A percentile compares a stretch with the other conserved stretches of the same genome.
Evolutionary conservation across 2,113 vertebrate species (phyloP).

Genomic region (Echinops telfairi): DNA sequence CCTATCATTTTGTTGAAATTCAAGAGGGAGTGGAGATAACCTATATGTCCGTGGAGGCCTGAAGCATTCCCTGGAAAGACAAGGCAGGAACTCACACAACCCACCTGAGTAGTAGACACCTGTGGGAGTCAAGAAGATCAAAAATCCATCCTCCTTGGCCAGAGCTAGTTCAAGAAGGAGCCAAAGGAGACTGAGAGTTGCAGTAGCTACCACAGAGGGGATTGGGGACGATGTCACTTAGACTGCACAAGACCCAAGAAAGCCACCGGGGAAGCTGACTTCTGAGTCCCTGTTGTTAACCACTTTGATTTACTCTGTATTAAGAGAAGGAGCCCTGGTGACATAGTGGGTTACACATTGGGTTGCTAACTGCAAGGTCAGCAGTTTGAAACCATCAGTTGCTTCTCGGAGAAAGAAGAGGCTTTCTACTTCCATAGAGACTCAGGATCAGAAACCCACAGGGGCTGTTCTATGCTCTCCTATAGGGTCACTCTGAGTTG

Average conservation of each 20-base stretch:
- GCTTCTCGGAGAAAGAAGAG: too few relatives aligned
- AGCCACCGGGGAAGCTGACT: not conserved
- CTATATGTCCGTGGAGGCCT: not conserved
- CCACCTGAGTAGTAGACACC: not conserved
- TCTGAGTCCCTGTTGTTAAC: not conserved
- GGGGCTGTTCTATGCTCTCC: too few relatives aligned
- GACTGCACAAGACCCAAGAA: not conserved
- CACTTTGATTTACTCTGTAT: not conserved
- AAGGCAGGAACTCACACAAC: not conserved
- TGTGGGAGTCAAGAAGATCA: too few relatives aligned
- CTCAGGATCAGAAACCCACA: too few relatives aligned
- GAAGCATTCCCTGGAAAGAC: slow-evolving; percentile 22
- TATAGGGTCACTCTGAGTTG: too few relatives aligned
- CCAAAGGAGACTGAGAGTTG: not conserved
- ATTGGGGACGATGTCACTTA: not conserved
- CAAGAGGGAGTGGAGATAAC: slow-evolving; percentile 36
- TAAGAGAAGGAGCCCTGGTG: not conserved
- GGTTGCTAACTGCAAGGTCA: too few relatives aligned
- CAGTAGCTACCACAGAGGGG: not conserved
- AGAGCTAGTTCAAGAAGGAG: not conserved
- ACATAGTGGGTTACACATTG: too few relatives aligned
- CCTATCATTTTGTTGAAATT: slow-evolving; percentile 44
- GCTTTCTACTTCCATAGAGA: too few relatives aligned
- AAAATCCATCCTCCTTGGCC: not conserved
- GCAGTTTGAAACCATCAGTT: too few relatives aligned